Base-by-base conservation (phyloP, 2,888 invertebrate genomes). In the Melinaea marsaeus region DNA sequence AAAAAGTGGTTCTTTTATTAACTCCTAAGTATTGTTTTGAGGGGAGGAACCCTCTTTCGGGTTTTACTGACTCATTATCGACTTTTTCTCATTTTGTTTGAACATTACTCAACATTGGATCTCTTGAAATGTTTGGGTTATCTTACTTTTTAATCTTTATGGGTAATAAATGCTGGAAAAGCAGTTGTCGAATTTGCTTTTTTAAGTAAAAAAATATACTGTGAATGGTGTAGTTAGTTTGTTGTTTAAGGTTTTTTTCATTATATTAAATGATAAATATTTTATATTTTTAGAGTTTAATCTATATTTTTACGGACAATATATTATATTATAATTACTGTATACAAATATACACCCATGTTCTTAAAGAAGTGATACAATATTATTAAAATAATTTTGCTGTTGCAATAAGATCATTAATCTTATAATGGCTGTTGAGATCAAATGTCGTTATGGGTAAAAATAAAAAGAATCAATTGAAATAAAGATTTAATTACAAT, bases 401-500 rank as follows among this genome's bases (percentile, higher is more conserved):
- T 11, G 9, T 32, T 7, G 7, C 6, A 9, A 9, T 42, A 42
- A 42, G 9, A 3, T 9, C 9, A 5, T 11, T 42, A 9, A 42
- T 9, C 0, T 7, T 42, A 22, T 37, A 42, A 42, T 42, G 9
- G 42, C 9, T 11, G 1, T 42, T 1, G 4, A 37, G 7, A 3
- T 7, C 6, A 9, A 42, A 42, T 37, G 34, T 33, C 33, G 57
- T 34, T 33, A 33, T 42, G 62, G 60, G 35, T 46, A 9, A 83
- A 86, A 88, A 77, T 74, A 63, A 72, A 74, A 71, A 51, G 51
- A 51, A 72, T 72, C 67, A 42, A 68, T 88, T 87, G 85, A 90
- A 90, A 90, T 90, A 90, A 90, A 88, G 88, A 84, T 90, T 89
- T 90, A 90, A 90, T 90, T 90, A 89, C 88, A 90, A 87, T 90